These are phyloP conservation scores for Paraplagusia blochii DNA, from an alignment of 2,113 vertebrate genomes.

Conservation along the genomic window DNA sequence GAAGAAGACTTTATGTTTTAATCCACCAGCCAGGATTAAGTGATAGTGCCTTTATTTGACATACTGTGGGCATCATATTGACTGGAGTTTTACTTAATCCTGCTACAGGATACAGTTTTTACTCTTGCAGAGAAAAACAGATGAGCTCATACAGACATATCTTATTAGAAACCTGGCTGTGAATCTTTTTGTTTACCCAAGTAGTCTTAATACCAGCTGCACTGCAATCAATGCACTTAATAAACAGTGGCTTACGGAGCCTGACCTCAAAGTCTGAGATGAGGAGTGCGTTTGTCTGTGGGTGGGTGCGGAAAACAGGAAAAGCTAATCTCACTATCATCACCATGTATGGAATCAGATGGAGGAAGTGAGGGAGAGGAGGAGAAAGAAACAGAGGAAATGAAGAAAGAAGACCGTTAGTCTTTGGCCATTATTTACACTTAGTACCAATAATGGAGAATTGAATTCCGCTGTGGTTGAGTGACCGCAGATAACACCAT, in stretches of 20 bases:
- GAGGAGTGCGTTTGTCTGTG: conserved; percentile 79
- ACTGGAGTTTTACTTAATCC: conserved; percentile 40
- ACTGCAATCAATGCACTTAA: conserved; percentile 84
- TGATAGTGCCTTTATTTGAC: conserved; percentile 35
- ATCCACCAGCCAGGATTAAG: conserved; percentile 25
- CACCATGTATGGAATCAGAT: conserved; percentile 48
- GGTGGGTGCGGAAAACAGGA: conserved; percentile 56
- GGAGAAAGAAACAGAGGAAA: conserved; percentile 52
- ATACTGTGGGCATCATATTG: conserved; percentile 46
- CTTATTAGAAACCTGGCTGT: conserved; percentile 67
- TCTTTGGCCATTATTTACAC: conserved; percentile 59
- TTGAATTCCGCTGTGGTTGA: conserved; percentile 42
- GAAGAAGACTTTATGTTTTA: conserved; percentile 16
- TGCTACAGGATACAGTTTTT: conserved; percentile 44
- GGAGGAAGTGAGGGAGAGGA: conserved; percentile 37
- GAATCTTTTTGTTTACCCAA: conserved; percentile 78
- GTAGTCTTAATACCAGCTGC: conserved; percentile 78
- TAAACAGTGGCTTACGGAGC: conserved; percentile 84
- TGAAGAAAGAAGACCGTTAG: conserved; percentile 52
- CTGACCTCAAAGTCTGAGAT: conserved; percentile 74
- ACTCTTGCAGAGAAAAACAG: conserved; percentile 46
- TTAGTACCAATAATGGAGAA: conserved; percentile 37
- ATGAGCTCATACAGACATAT: conserved; percentile 62
- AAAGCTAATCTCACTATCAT: conserved; percentile 60
- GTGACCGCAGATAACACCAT: conserved; percentile 39